Base-by-base conservation (phyloP, 2,113 vertebrate genomes). In the Eolophus roseicapilla region DNA sequence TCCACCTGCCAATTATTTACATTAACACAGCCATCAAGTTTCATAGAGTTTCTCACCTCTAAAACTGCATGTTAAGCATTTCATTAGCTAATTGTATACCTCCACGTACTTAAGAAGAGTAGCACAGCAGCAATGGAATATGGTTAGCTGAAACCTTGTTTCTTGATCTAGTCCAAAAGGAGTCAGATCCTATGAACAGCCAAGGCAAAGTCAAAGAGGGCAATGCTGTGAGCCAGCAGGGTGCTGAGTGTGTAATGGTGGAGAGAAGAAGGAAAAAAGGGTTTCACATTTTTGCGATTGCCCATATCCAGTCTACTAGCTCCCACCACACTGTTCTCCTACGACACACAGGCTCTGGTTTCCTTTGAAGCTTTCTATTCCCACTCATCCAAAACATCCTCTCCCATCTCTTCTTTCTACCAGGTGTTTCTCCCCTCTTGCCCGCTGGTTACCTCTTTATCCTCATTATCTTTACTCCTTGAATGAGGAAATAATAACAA, bases 161-260 rank as follows among this genome's bases (percentile, higher is more conserved):
- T 68, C 78, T 39, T 27, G 7, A 17, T 13, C 28, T 20, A 50
- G 29, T 18, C 24, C 37, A 50, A 39, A 53, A 62, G 31, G n/a
- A 82, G 19, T 14, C 21, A 19, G 55, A 53, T 28, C 20, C 14
- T 53, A 8, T 4, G 6, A 81, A 44, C 3, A 80, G 53, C 12
- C 12, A 47, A 23, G 44, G 17, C 0, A 1, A 1, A 71, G 43
- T 25, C 7, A 0, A 43, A 62, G 46, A 62, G n/a, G 6, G 8
- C 33, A 69, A 65, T 0, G 1, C 20, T 9, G 15, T 19, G 24
- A 8, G 11, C 17, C 27, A 25, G 8, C 1, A 1, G 7, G 10
- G 6, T 53, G 28, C 37, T 2, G 3, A 15, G 15, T 21, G 27
- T 4, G 10, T 1, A 20, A 12, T 5, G 25, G 59, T 4, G 3